Percentiles rank a stretch among this genome's conserved stretches.
phyloP scores from a whole-genome alignment of 1,140 invertebrate species.

The Nephotettix cincticeps region DNA sequence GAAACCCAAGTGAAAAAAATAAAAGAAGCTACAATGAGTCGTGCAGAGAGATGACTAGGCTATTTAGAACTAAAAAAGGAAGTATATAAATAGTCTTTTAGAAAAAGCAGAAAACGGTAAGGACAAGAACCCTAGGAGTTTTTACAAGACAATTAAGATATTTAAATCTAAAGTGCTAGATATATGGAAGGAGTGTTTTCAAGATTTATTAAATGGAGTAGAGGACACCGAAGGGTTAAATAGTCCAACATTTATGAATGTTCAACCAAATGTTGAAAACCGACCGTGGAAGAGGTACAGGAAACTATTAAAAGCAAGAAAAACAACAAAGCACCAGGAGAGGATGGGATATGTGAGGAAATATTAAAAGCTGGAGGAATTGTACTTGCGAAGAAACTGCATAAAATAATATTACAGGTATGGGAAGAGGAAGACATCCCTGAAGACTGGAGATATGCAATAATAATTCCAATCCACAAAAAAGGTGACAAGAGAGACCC shows the following conservation, averaged over 20 bases:
- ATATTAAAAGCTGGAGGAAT: conserved; percentile 33
- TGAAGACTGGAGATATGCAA: background rate
- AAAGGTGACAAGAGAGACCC: conserved; percentile 38
- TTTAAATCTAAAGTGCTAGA: conserved; percentile 10
- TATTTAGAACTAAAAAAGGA: conserved; percentile 30
- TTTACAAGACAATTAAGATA: conserved; percentile 29
- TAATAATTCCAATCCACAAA: conserved; percentile 37
- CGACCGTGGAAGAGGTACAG: conserved; percentile 18
- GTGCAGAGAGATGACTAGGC: too few relatives aligned
- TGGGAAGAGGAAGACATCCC: conserved; percentile 15
- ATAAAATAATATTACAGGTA: background rate
- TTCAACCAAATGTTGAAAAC: background rate
- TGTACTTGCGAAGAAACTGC: background rate
- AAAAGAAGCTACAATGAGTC: conserved; percentile 23
- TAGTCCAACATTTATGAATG: background rate
- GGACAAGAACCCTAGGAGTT: conserved; percentile 9
- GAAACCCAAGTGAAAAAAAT: conserved; percentile 15
- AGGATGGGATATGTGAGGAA: conserved; percentile 38
- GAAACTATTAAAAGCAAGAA: conserved; percentile 30
- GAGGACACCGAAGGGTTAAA: background rate
- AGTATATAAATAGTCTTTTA: conserved; percentile 22
- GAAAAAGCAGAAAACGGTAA: conserved; percentile 20
- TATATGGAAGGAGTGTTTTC: conserved; percentile 28
- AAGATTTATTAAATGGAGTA: conserved; percentile 25
- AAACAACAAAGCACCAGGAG: conserved; percentile 38